Conservation (phyloP, 2,113 vertebrate genomes). For the Rattus rattus region DNA sequence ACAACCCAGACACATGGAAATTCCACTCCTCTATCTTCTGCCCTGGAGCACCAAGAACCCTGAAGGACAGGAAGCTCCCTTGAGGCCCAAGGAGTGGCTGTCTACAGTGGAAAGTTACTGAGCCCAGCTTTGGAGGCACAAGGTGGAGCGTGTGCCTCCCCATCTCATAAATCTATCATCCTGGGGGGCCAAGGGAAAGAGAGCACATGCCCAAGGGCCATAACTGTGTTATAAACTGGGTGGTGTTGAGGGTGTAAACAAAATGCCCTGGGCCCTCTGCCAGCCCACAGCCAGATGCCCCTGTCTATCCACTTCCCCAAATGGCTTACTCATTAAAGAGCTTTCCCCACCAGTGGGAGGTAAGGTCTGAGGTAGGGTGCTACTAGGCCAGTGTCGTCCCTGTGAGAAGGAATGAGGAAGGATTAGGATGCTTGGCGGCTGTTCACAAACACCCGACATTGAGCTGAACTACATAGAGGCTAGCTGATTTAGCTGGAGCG, state of each 20-base stretch:
- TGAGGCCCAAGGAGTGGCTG: background rate
- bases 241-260: background rate
- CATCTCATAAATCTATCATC: slow-evolving; percentile 66
- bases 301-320: background rate
- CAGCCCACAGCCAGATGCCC: background rate
- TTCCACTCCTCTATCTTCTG: background rate
- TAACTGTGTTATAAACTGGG: background rate
- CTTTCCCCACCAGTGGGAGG: background rate
- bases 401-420: background rate
- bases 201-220: background rate
- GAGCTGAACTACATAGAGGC: background rate
- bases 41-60: background rate
- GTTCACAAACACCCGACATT: background rate
- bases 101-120: slow-evolving; percentile 70
- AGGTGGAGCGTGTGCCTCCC: background rate
- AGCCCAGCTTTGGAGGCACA: background rate
- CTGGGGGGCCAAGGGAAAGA: background rate
- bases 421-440: background rate
- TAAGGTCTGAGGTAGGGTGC: background rate
- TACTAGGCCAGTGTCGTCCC: background rate
- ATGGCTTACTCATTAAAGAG: slow-evolving; percentile 58
- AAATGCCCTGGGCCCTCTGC: slow-evolving; percentile 54
- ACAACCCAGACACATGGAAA: background rate
- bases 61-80: background rate
- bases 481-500: background rate